Base-by-base conservation (phyloP, 2,888 invertebrate genomes). In the Lingula anatina region DNA sequence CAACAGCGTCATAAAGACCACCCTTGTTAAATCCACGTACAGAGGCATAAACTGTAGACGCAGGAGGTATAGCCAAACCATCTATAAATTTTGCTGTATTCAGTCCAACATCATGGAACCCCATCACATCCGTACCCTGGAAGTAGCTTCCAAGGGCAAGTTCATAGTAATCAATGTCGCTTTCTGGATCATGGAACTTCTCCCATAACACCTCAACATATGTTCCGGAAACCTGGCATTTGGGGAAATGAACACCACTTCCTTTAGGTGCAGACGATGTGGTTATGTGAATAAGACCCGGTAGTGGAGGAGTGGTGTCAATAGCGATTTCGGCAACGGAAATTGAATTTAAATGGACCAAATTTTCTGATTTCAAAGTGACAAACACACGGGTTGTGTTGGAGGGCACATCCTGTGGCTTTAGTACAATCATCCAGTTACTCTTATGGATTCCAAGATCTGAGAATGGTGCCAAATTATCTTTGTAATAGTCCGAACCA, bases 161-260 rank as follows among this genome's bases (percentile, higher is more conserved):
- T 31, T 12, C 31, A 12, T 26, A 39, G 27, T 28, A 21, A 15
- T 59, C 57, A 47, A 63, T 54, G 2, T 40, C 54, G 18, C 57
- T 51, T 46, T 63, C 59, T 1, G 38, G 39, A 43, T 63, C 63
- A 7, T n/a, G 15, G 18, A 51, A 45, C 20, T 38, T 49, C 28
- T 49, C 26, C 0, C 54, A 38, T 0, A 12, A 37, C 1, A 60
- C 39, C 40, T 63, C 59, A 2, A 57, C 50, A 53, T 52, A 61
- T 0, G 53, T 47, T 31, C 27, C 36, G 5, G 61, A 59, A 12
- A 60, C 49, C 46, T 63, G 63, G 36, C 63, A 63, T 38, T 39
- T 7, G 40, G 52, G 51, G 39, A 48, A 24, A 44, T n/a, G n/a
- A n/a, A n/a, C n/a, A n/a, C n/a, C n/a, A n/a, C n/a, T n/a, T 40